These are phyloP conservation scores for Xyliphius kryptos DNA, from an alignment of 2,113 vertebrate genomes.

Conservation along the genomic window DNA sequence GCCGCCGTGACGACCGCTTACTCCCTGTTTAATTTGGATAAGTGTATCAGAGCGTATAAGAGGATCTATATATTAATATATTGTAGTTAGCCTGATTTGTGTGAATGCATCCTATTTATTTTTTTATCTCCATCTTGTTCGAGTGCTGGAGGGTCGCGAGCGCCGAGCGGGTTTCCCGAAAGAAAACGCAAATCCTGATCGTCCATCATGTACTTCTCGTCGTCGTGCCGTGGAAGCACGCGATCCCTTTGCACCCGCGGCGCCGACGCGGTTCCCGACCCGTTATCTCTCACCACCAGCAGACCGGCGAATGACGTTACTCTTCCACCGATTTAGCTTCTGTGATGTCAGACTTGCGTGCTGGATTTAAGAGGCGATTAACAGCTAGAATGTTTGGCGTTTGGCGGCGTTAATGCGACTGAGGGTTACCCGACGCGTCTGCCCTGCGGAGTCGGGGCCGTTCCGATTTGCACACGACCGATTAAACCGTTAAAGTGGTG, in stretches of 20 bases:
- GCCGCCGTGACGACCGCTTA: slow-evolving; percentile 51
- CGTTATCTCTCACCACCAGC: slow-evolving; percentile 62
- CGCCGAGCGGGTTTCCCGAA: slow-evolving; percentile 46
- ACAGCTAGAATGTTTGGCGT: background rate
- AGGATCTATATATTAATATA: slow-evolving; percentile 87
- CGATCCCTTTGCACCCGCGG: background rate
- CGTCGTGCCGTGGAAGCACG: background rate
- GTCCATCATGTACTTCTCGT: too few relatives aligned
- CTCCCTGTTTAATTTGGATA: slow-evolving; percentile 52
- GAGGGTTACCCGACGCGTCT: background rate
- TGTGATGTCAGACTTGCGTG: slow-evolving; percentile 30
- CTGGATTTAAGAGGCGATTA: background rate
- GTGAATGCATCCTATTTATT: slow-evolving; percentile 71
- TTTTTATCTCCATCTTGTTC: slow-evolving; percentile 58
- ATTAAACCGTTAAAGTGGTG: too few relatives aligned
- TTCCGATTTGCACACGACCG: too few relatives aligned
- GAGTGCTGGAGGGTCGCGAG: slow-evolving; percentile 68
- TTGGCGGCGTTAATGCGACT: too few relatives aligned
- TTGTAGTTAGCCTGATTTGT: slow-evolving; percentile 79
- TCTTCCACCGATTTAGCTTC: slow-evolving; percentile 30
- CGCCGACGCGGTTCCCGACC: background rate
- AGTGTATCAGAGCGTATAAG: slow-evolving; percentile 65
- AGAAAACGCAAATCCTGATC: too few relatives aligned
- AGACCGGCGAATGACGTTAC: slow-evolving; percentile 62
- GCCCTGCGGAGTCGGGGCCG: background rate